A percentile compares a stretch with the other conserved stretches of the same genome.
Conservation (phyloP, 2,888 invertebrate genomes). For the Dryobotodes eremita region DNA sequence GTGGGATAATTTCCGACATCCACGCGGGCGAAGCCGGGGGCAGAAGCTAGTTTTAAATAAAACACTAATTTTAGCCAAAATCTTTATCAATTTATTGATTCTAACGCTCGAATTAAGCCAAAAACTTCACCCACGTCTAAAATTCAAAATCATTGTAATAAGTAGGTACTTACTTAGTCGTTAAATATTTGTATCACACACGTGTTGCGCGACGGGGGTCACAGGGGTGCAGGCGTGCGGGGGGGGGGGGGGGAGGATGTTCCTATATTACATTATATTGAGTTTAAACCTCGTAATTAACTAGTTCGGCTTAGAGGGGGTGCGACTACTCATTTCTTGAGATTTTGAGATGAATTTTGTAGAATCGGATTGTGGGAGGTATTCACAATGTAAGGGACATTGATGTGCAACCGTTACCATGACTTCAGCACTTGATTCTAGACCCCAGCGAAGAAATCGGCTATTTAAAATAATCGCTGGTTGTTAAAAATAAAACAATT, state of each 20-base stretch:
- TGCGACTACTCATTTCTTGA: slow-evolving; percentile 49
- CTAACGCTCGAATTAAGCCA: neutral
- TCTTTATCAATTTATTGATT: too few relatives aligned
- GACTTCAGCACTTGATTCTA: too few relatives aligned
- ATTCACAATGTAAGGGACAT: neutral
- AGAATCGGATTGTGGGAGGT: neutral
- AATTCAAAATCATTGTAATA: slow-evolving; percentile 33
- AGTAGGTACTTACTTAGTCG: slow-evolving; percentile 42
- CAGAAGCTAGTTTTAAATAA: too few relatives aligned
- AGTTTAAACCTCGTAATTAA: slow-evolving; percentile 82
- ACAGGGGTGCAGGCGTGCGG: slow-evolving; percentile 39
- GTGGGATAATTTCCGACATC: too few relatives aligned
- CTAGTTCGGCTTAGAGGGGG: slow-evolving; percentile 63
- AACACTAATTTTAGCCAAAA: too few relatives aligned
- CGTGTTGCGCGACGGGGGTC: slow-evolving; percentile 72
- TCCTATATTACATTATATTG: slow-evolving; percentile 73
- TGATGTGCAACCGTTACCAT: neutral
- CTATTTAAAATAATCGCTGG: too few relatives aligned
- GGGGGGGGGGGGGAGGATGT: slow-evolving; percentile 50
- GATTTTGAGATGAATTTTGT: slow-evolving; percentile 23
- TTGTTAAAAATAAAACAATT: too few relatives aligned
- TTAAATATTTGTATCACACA: slow-evolving; percentile 60
- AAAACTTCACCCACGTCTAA: neutral
- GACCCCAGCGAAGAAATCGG: too few relatives aligned
- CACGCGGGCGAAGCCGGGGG: too few relatives aligned